A percentile compares a stretch with the other conserved stretches of the same genome.
Evolutionary conservation across 2,797 vertebrate genomes (phyloP).

Genomic region (Falco novaeseelandiae): DNA sequence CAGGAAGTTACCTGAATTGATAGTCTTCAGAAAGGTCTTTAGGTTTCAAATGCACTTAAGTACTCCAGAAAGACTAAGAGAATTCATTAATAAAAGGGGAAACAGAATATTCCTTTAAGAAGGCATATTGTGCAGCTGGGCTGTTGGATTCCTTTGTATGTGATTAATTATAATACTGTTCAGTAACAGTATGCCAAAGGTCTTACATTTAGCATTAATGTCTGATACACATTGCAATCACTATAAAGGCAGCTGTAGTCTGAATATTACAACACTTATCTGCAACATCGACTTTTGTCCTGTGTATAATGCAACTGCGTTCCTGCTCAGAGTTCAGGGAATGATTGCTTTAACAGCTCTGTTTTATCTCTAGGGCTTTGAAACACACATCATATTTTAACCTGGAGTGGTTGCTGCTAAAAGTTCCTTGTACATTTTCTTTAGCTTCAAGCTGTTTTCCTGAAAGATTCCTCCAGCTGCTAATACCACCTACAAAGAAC

Average conservation of each 20-base stretch:
- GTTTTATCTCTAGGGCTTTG: not conserved
- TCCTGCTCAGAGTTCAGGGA: not conserved
- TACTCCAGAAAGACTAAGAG: not conserved
- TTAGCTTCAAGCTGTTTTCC: slow-evolving; percentile 60
- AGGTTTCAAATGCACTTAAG: not conserved
- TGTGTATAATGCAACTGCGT: not conserved
- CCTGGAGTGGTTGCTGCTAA: slow-evolving; percentile 53
- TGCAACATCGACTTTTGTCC: not conserved
- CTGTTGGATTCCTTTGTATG: not conserved
- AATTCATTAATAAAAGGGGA: not conserved
- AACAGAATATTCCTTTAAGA: not conserved
- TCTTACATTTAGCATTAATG: not conserved
- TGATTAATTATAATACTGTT: not conserved
- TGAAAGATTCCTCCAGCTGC: slow-evolving; percentile 74
- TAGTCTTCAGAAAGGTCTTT: not conserved
- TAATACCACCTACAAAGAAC: slow-evolving; percentile 47
- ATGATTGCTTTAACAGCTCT: not conserved
- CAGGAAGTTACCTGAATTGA: not conserved
- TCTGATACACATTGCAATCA: not conserved
- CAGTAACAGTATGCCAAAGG: not conserved
- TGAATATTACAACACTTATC: not conserved
- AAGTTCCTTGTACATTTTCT: slow-evolving; percentile 48
- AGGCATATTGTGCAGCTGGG: not conserved
- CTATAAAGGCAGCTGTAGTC: not conserved
- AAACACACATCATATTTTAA: slow-evolving; percentile 66